Evolutionary conservation across 2,113 vertebrate genomes (phyloP), one percentile per base, ranked within the genome.

Genomic region (Forbesichthys agassizii): DNA sequence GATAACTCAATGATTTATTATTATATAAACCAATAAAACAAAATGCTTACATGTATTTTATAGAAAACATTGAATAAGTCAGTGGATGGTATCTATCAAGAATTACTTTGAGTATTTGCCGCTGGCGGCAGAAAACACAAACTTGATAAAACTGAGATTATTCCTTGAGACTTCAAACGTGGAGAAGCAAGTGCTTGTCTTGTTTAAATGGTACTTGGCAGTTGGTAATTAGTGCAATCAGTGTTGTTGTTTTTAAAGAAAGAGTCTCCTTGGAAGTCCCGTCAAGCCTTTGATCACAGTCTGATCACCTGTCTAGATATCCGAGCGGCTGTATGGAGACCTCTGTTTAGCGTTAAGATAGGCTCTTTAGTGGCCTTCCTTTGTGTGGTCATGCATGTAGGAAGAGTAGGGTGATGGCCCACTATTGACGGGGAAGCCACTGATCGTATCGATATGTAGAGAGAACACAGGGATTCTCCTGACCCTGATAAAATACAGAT

Each of bases 401-500:
- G 73, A 67, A 68, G 49, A 68, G 72, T 67, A 1, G 53, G 57
- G 46, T 20, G 33, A 14, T 48, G 69, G 68, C 71, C n/a, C n/a
- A 66, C 48, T 62, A 62, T 27, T 18, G 67, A 9, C 27, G 64
- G 68, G 14, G 68, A 80, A 65, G 65, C 53, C 12, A 42, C 54
- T 6, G 60, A 77, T 62, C 66, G 33, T 69, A 61, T 16, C 16
- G 79, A 86, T 84, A 81, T 84, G 72, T 51, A 68, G 80, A 78
- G 69, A 81, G 59, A 54, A 48, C 73, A 63, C 69, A 49, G 66
- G 79, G 83, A 83, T 78, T 80, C 78, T 82, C 60, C 75, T 56
- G 66, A 69, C 57, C 48, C 83, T 82, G 88, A 85, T 86, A 89
- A 88, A 89, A 83, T 55, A 61, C 80, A 85, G 84, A 88, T 89